These are phyloP conservation scores for Istiophorus platypterus DNA, from an alignment of 2,113 vertebrate species.

Conservation along the genomic window DNA sequence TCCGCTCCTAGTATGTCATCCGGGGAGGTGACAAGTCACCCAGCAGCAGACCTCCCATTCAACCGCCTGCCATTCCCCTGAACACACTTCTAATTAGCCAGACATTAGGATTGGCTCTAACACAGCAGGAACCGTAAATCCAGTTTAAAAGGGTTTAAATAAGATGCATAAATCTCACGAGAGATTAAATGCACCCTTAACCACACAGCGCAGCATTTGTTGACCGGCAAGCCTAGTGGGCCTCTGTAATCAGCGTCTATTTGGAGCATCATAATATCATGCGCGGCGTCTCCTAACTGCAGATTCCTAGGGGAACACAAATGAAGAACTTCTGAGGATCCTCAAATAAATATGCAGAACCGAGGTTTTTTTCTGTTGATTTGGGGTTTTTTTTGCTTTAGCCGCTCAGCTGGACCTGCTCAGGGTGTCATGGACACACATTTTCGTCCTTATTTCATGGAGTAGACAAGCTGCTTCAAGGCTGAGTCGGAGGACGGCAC, in stretches of 20 bases:
- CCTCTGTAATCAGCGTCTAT: constrained; percentile 55
- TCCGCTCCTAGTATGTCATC: constrained; percentile 27
- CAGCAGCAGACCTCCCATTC: constrained; percentile 26
- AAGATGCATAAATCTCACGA: constrained; percentile 63
- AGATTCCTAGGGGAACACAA: constrained; percentile 20
- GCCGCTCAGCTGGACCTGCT: constrained; percentile 25
- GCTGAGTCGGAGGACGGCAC: constrained; percentile 33
- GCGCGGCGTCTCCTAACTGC: constrained; percentile 25
- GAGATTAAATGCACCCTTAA: constrained; percentile 66
- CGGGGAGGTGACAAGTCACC: constrained; percentile 25
- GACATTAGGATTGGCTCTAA: constrained; percentile 53
- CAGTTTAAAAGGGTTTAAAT: constrained; percentile 62
- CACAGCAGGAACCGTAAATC: constrained; percentile 46
- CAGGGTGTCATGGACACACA: constrained; percentile 5
- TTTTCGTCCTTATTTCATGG: constrained; percentile 26
- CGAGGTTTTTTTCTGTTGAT: no score
- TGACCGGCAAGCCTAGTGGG: constrained; percentile 36
- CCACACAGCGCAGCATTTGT: constrained; percentile 46
- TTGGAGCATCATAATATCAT: constrained; percentile 43
- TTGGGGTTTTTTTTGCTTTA: constrained; percentile 40
- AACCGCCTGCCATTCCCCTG: constrained; percentile 53
- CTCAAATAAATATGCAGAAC: constrained; percentile 35
- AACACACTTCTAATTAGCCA: constrained; percentile 69
- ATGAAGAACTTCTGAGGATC: constrained; percentile 23
- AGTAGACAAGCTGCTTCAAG: constrained; percentile 27